Evolutionary conservation across 1,140 invertebrate genomes (phyloP), one percentile per base, ranked within the genome.

Genomic region (Bombus turneri): DNA sequence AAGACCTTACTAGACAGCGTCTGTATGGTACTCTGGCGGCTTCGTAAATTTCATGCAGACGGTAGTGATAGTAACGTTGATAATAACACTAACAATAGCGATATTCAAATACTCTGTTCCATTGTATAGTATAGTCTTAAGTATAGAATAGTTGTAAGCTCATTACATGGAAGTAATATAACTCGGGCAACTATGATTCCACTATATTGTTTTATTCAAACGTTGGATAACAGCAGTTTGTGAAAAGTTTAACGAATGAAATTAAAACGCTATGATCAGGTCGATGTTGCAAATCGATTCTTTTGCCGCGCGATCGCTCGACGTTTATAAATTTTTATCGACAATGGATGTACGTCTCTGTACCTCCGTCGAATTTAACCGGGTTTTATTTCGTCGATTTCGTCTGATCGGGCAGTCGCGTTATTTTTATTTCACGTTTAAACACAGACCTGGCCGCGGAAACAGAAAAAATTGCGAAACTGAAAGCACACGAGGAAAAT

Each of bases 81-180:
- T n/a, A n/a, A 62, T 62, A 53, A 22, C 47, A 0, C 5, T 8
- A 53, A 53, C 5, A 22, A 22, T 22, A 22, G 47, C 47, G 47
- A 53, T 53, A 22, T 53, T 53, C 18, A 22, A 53, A 53, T 53
- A 22, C 47, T 8, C 5, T 53, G 2, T 53, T 53, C 18, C 8
- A 8, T 22, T 0, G 18, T 1, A 53, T 2, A 2, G 6, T 22
- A 53, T 22, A 53, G 47, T 18, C 5, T 6, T 6, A 47, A 47
- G 47, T 18, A 47, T 18, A 47, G 47, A 47, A 47, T 47, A 22
- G 15, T 53, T 18, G 47, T 22, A 18, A 53, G 47, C 47, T 53
- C 5, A 0, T 53, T 53, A 53, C 18, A 2, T 0, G 18, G 0
- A 53, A 2, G 47, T 2, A 53, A 22, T 8, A 22, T 22, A 53